Conservation (phyloP, 2,113 vertebrate species). For the Labrus mixtus region DNA sequence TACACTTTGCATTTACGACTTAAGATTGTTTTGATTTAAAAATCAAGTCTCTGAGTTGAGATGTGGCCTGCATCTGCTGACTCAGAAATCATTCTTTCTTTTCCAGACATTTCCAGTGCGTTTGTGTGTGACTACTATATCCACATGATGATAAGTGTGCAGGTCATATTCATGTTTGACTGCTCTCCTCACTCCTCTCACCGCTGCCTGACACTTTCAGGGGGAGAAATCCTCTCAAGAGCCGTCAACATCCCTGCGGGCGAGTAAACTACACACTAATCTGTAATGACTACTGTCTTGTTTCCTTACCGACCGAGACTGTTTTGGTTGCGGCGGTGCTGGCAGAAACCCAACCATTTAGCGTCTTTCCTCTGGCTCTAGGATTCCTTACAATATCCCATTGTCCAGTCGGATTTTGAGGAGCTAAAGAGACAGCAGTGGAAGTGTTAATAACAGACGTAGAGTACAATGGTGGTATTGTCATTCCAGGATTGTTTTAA, state of each 20-base stretch:
- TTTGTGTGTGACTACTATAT: too few species aligned
- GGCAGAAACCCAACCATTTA: slow-evolving; percentile 23
- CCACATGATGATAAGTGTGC: not conserved
- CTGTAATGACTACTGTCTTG: slow-evolving; percentile 64
- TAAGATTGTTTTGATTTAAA: too few species aligned
- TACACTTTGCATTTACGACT: too few species aligned
- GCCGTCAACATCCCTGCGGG: slow-evolving; percentile 45
- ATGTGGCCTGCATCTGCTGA: too few species aligned
- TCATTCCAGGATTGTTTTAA: slow-evolving; percentile 40
- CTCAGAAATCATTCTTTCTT: too few species aligned
- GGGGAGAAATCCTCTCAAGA: slow-evolving; percentile 50
- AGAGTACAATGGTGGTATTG: slow-evolving; percentile 49
- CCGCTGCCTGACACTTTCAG: slow-evolving; percentile 12
- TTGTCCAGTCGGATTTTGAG: slow-evolving; percentile 41
- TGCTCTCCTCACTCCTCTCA: slow-evolving; percentile 10
- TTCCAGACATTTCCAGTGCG: too few species aligned
- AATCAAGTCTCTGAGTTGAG: too few species aligned
- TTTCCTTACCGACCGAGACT: slow-evolving; percentile 59
- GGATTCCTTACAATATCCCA: slow-evolving; percentile 50
- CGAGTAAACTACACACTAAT: slow-evolving; percentile 48
- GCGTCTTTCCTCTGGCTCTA: slow-evolving; percentile 32
- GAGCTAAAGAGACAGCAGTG: slow-evolving; percentile 9
- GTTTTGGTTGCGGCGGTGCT: slow-evolving; percentile 48
- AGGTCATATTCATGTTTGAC: not conserved
- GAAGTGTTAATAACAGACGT: slow-evolving; percentile 41